Base-by-base conservation (phyloP, 2,888 invertebrate species). In the Magallana nippona region DNA sequence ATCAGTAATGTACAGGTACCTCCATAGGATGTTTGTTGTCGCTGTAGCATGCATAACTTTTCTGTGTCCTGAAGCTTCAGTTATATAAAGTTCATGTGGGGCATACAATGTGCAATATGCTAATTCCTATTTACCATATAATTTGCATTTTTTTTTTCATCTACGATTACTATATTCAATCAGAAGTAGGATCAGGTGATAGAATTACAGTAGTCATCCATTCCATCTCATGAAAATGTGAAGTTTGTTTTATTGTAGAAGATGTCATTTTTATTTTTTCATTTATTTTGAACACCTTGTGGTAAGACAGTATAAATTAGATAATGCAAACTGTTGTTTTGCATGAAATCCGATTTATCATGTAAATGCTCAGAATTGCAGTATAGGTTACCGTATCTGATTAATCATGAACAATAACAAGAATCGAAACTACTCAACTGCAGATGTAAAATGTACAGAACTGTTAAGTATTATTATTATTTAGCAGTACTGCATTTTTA, bases 21-120 rank as follows among this genome's bases (percentile, higher is more conserved):
- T n/a, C n/a, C 60, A 17, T 8, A 60, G 1, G 60, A n/a, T 8
- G 5, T n/a, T 8, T 60, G 60, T 60, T 60, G 17, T n/a, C 2
- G n/a, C 32, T 71, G 71, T 27, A 32, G 71, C 71, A 71, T 71
- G 71, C 71, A 71, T 32, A 71, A 71, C 32, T 71, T 71, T 27
- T 71, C 32, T 71, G 71, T 71, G 71, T 71, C 71, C 71, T 27
- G 32, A 15, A 22, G 22, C 15, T 32, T 27, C 22, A 71, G 5
- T 71, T 27, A 27, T 15, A 71, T 22, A 2, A 22, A 44, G 44
- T 44, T 44, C 44, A 44, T 44, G 44, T 44, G 11, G 71, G 71
- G 71, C 71, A 71, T 71, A 71, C 32, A 71, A 10, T 71, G 71
- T 71, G 71, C 71, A 71, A 71, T 71, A 71, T 71, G 71, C 32